Percentiles rank a stretch among this genome's conserved stretches.
phyloP scores from a whole-genome alignment of 1,140 invertebrate genomes.

The Eriosoma lanigerum region DNA sequence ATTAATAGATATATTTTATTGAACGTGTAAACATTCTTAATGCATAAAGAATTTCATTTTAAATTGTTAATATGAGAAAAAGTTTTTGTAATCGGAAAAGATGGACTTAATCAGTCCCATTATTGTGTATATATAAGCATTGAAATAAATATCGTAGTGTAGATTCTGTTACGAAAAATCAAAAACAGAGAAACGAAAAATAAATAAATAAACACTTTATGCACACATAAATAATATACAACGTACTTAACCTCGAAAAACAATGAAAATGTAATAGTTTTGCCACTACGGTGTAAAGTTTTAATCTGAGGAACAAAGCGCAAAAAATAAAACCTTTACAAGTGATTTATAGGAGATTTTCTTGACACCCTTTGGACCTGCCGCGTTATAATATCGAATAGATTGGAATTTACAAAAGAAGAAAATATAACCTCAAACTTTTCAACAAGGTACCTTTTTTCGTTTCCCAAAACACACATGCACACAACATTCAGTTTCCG shows the following conservation, averaged over 20 bases:
- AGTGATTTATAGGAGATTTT: slow-evolving; percentile 32
- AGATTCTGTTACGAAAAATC: not conserved
- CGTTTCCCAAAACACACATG: too few relatives aligned
- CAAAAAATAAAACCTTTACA: not conserved
- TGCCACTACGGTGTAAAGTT: not conserved
- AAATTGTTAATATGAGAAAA: too few relatives aligned
- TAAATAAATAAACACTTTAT: not conserved
- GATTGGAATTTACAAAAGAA: slow-evolving; percentile 20
- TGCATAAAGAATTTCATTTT: too few relatives aligned
- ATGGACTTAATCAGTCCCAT: too few relatives aligned
- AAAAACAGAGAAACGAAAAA: too few relatives aligned
- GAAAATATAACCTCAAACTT: not conserved
- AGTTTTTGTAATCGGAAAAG: too few relatives aligned
- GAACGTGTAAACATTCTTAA: too few relatives aligned
- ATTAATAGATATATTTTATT: too few relatives aligned
- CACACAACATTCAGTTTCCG: not conserved
- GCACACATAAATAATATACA: too few relatives aligned
- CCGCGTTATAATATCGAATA: slow-evolving; percentile 19
- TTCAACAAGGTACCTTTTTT: not conserved
- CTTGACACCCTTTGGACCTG: not conserved
- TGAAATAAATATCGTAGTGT: not conserved
- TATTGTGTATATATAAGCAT: too few relatives aligned
- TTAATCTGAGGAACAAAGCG: slow-evolving; percentile 22
- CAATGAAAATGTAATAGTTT: slow-evolving; percentile 5
- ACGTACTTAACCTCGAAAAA: too few relatives aligned